A percentile compares a stretch with the other conserved stretches of the same genome.
Evolutionary conservation across 2,888 invertebrate species (phyloP).

Genomic region (Hypsopygia costalis): DNA sequence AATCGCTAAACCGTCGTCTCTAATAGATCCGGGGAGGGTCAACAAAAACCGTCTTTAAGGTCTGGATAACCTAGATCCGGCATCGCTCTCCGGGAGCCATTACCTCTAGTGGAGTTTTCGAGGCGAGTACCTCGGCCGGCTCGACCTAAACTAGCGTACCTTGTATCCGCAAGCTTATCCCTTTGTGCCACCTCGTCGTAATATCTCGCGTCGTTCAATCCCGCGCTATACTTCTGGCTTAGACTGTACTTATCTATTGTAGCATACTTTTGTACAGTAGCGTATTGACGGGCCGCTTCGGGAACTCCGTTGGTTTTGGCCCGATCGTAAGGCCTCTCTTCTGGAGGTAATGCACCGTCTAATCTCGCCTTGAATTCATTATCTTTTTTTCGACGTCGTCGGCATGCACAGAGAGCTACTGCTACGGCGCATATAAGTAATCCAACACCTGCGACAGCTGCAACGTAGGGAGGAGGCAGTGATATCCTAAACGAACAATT

Average conservation of each 20-base stretch:
- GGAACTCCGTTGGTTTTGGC: constrained; percentile 75
- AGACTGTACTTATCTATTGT: constrained; percentile 78
- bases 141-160: constrained; percentile 73
- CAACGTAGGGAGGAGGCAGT: constrained; percentile 84
- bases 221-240: constrained; percentile 77
- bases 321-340: constrained; percentile 82
- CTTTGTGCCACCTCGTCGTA: constrained; percentile 75
- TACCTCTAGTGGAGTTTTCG: constrained; percentile 57
- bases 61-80: constrained; percentile 79
- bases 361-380: constrained; percentile 81
- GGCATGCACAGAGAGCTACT: constrained; percentile 81
- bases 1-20: constrained; percentile 66
- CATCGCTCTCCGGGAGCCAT: constrained; percentile 64
- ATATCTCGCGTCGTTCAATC: constrained; percentile 74
- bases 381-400: constrained; percentile 79
- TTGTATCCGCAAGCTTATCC: constrained; percentile 73
- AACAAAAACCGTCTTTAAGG: constrained; percentile 87
- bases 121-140: constrained; percentile 59
- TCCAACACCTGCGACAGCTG: constrained; percentile 82
- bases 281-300: constrained; percentile 65
- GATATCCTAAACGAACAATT: constrained; percentile 87
- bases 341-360: constrained; percentile 79
- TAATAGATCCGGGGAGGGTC: constrained; percentile 80
- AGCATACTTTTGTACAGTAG: constrained; percentile 76
- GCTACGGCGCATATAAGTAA: constrained; percentile 80